phyloP scores from a whole-genome alignment of 1,140 invertebrate species.

The Seison nebaliae region DNA sequence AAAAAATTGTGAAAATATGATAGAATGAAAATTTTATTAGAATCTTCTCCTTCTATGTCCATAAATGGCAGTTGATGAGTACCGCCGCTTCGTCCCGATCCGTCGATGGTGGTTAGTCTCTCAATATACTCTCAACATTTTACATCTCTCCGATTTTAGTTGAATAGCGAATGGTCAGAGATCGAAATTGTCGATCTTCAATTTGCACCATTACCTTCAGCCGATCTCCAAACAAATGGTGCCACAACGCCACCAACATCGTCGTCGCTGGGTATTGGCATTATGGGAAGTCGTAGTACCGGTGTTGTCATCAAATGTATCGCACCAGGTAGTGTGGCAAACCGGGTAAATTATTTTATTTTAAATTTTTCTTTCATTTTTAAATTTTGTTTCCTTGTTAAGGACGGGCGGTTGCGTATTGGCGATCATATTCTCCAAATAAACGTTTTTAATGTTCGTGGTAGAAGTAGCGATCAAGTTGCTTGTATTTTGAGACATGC shows the following conservation, averaged over 20 bases:
- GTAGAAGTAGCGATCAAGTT: constrained; percentile 69
- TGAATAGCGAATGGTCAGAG: constrained; percentile 73
- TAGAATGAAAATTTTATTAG: too few species aligned
- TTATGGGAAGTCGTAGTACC: constrained; percentile 69
- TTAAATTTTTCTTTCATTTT: not conserved
- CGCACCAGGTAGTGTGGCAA: constrained; percentile 62
- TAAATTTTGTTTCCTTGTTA: constrained; percentile 14
- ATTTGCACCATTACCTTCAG: too few species aligned
- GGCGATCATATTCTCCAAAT: constrained; percentile 80
- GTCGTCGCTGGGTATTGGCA: constrained; percentile 77
- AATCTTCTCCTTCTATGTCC: too few species aligned
- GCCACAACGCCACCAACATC: too few species aligned
- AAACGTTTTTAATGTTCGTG: constrained; percentile 56
- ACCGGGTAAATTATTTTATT: constrained; percentile 38
- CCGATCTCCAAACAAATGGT: too few species aligned
- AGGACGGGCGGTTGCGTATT: constrained; percentile 55
- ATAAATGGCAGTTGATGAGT: too few species aligned
- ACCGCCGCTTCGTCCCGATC: too few species aligned
- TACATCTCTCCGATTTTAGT: too few species aligned
- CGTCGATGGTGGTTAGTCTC: too few species aligned
- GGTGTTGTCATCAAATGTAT: constrained; percentile 88
- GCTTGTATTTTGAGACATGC: constrained; percentile 63
- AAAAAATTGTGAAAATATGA: too few species aligned
- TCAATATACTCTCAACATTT: too few species aligned
- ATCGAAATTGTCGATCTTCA: constrained; percentile 75